These are phyloP conservation scores for Telmatherina bonti DNA, from an alignment of 2,797 vertebrate species.

Conservation along the genomic window DNA sequence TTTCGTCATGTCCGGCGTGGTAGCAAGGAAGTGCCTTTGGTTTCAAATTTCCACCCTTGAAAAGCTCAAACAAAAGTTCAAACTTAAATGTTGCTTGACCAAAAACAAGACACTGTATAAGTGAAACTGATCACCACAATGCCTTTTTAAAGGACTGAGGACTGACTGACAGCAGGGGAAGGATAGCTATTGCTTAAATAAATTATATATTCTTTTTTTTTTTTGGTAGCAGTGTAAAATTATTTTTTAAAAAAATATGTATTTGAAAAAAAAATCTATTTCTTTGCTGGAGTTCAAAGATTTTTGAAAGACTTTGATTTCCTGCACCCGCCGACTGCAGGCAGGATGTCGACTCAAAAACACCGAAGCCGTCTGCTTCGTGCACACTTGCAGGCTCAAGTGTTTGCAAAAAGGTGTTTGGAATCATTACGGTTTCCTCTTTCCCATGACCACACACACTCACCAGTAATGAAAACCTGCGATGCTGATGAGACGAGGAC, in stretches of 20 bases:
- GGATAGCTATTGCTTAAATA: constrained; percentile 58
- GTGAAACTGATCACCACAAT: constrained; percentile 94
- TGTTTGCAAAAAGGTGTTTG: constrained; percentile 46
- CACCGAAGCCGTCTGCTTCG: constrained; percentile 56
- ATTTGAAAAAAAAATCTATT: constrained; percentile 53
- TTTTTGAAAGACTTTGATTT: constrained; percentile 44
- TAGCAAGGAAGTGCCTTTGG: constrained; percentile 98
- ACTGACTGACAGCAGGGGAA: constrained; percentile 73
- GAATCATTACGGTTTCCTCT: constrained; percentile 26
- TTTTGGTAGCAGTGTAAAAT: constrained; percentile 44
- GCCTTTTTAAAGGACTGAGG: constrained; percentile 91
- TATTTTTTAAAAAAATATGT: constrained; percentile 53
- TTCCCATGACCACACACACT: neutral
- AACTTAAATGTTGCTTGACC: constrained; percentile 88
- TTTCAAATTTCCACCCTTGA: constrained; percentile 93
- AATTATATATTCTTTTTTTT: constrained; percentile 53
- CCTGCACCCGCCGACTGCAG: constrained; percentile 50
- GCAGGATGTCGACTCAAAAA: constrained; percentile 50
- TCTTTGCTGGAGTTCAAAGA: constrained; percentile 60
- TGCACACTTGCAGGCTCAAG: constrained; percentile 80
- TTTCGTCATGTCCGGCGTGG: constrained; percentile 91
- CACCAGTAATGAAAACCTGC: constrained; percentile 24
- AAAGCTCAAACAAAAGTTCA: constrained; percentile 79
- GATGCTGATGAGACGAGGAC: constrained; percentile 26
- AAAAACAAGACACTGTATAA: constrained; percentile 86